Evolutionary conservation across 1,140 invertebrate species (phyloP), one percentile per base, ranked within the genome.

Genomic region (Macrosteles quadrilineatus): DNA sequence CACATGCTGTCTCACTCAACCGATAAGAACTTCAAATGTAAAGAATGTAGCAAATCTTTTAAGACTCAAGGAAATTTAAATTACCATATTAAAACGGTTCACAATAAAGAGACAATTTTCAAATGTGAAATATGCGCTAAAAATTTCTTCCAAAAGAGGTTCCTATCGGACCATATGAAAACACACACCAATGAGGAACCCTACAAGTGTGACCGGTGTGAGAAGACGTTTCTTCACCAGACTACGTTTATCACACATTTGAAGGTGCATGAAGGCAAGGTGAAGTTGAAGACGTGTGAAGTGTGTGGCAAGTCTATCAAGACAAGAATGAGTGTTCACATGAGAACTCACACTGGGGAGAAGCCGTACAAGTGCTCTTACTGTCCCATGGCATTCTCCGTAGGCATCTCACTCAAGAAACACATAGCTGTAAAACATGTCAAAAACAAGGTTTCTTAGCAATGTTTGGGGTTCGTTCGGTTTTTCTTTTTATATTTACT

Each of bases 1-100:
- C 89, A 91, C 80, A 89, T 91, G 87, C 83, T 88, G 65, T 90
- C 90, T 45, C 90, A 91, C 78, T 83, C 84, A 6, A 83, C 82
- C 74, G 83, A 83, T 75, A 83, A 82, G 66, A 88, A 88, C 69
- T 90, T 88, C 80, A 85, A 88, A 75, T 93, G 90, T 81, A 89
- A 92, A 80, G 89, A 91, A 78, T 96, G 93, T 81, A 89, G 71
- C n/a, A 77, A 77, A 69, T 67, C 64, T 17, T 78, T 66, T 40
- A 71, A 71, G 64, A 71, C 43, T 32, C 4, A 45, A 12, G 50
- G 69, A 19, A 66, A 71, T 57, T 57, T 71, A 6, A 71, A 71
- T 66, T 45, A 66, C 9, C 69, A 71, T 30, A 14, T 30, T 1
- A 71, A 71, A 71, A 30, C 25, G 23, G 53, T 68, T 36, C 69